phyloP scores from a whole-genome alignment of 2,797 vertebrate genomes.

The Taenioides sp. region DNA sequence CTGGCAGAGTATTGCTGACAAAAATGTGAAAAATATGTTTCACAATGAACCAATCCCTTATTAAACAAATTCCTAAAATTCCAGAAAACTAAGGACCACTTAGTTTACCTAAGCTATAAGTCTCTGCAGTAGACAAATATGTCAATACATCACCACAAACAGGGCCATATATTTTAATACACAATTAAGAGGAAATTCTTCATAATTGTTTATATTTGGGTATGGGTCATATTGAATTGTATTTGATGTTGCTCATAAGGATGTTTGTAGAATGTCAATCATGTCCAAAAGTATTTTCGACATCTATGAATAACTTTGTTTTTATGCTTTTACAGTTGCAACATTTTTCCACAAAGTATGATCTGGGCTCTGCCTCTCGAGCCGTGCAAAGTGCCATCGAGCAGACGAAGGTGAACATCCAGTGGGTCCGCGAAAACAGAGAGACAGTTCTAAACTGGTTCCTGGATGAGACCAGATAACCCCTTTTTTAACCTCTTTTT shows the following conservation, averaged over 20 bases:
- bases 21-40: too few relatives aligned
- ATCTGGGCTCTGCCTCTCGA: constrained; percentile 13
- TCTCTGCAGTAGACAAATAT: too few relatives aligned
- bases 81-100: too few relatives aligned
- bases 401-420: constrained; percentile 84
- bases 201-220: too few relatives aligned
- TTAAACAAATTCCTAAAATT: too few relatives aligned
- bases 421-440: constrained; percentile 86
- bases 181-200: too few relatives aligned
- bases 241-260: not conserved
- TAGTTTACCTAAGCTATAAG: too few relatives aligned
- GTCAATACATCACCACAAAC: too few relatives aligned
- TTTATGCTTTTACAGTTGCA: constrained; percentile 70
- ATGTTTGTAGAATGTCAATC: not conserved
- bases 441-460: constrained; percentile 79
- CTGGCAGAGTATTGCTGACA: too few relatives aligned
- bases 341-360: constrained; percentile 69
- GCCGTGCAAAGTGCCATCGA: constrained; percentile 83
- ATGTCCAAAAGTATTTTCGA: not conserved
- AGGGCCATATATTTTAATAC: too few relatives aligned
- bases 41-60: too few relatives aligned
- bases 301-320: not conserved
- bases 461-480: not conserved
- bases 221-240: not conserved
- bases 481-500: not conserved